phyloP scores from a whole-genome alignment of 2,888 invertebrate genomes.

The Druceiella hillmani region DNA sequence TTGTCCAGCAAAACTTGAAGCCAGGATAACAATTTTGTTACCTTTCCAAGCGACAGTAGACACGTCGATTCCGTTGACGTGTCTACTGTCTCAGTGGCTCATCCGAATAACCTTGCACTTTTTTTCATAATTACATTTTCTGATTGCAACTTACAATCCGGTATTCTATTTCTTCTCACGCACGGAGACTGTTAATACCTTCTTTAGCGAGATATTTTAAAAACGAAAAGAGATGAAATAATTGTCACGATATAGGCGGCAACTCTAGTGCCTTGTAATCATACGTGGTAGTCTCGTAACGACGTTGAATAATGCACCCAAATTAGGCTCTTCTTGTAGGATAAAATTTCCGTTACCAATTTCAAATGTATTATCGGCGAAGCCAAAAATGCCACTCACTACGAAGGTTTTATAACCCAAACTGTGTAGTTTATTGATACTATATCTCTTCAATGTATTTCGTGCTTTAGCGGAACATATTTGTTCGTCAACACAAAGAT shows the following conservation, averaged over 20 bases:
- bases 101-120: constrained; percentile 19
- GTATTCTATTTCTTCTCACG: constrained; percentile 29
- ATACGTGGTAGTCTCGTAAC: constrained; percentile 25
- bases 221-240: constrained; percentile 10
- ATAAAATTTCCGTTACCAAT: constrained; percentile 24
- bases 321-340: constrained; percentile 17
- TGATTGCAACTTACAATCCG: constrained; percentile 24
- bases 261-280: constrained; percentile 26
- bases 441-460: constrained; percentile 27
- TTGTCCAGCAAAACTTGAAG: constrained; percentile 25
- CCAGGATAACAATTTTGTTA: constrained; percentile 26
- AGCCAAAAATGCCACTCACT: constrained; percentile 27
- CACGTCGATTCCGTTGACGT: constrained; percentile 19
- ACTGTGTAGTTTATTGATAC: constrained; percentile 30
- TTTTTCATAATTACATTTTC: constrained; percentile 24
- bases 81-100: constrained; percentile 23
- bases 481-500: constrained; percentile 27
- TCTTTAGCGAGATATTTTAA: constrained; percentile 1
- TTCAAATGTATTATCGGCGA: constrained; percentile 27
- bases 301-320: constrained; percentile 25
- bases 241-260: constrained; percentile 28
- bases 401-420: constrained; percentile 28
- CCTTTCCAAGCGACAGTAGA: constrained; percentile 27
- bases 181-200: constrained; percentile 23
- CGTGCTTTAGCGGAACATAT: constrained; percentile 27